Conservation (phyloP, 2,888 invertebrate genomes). For the Artemia sinica region DNA sequence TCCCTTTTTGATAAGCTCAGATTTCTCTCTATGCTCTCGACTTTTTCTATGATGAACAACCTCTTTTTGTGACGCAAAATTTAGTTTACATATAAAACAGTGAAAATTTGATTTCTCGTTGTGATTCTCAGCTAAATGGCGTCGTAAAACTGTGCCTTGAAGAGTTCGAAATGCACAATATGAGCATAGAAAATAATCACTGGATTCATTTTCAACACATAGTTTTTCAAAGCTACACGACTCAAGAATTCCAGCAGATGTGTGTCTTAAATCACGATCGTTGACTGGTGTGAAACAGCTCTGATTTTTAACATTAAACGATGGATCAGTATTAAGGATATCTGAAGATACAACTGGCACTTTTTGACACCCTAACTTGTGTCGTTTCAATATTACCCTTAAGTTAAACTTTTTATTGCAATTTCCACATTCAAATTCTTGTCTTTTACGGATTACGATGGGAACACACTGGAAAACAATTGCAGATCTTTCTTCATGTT, state of each 20-base stretch:
- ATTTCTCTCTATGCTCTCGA: slow-evolving; percentile 44
- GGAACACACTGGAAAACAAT: slow-evolving; percentile 9
- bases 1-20: slow-evolving; percentile 31
- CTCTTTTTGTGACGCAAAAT: slow-evolving; percentile 42
- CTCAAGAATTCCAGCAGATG: background rate
- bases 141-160: background rate
- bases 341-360: background rate
- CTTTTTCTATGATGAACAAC: slow-evolving; percentile 49
- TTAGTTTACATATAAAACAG: slow-evolving; percentile 46
- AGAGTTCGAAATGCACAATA: background rate
- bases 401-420: background rate
- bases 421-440: background rate
- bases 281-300: background rate
- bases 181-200: background rate
- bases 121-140: background rate
- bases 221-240: background rate
- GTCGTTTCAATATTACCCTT: background rate
- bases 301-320: background rate
- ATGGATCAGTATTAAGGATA: background rate
- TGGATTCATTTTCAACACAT: background rate
- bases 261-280: background rate
- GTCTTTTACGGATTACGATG: background rate
- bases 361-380: background rate
- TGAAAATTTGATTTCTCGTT: slow-evolving; percentile 44
- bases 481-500: slow-evolving; percentile 9